Percentiles rank a stretch among this genome's conserved stretches.
These are phyloP conservation scores for Allophyes oxyacanthae DNA, from an alignment of 2,888 invertebrate species.

Conservation along the genomic window DNA sequence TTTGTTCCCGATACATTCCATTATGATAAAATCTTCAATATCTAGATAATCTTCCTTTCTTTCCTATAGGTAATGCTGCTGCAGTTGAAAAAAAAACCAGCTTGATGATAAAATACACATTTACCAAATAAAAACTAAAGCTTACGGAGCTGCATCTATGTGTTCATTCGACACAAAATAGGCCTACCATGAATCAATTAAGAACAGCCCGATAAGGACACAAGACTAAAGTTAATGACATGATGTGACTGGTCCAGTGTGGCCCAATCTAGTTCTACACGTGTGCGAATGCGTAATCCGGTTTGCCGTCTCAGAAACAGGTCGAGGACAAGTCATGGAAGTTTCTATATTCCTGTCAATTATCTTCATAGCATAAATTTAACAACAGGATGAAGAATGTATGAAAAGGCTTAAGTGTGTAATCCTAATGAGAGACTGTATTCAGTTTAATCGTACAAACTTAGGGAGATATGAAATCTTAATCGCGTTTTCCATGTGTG, in stretches of 20 bases:
- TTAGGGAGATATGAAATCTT: too few relatives aligned
- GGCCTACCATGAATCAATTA: slow-evolving; percentile 46
- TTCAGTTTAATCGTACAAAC: too few relatives aligned
- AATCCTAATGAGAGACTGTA: too few relatives aligned
- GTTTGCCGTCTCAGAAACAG: slow-evolving; percentile 66
- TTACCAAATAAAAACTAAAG: background rate
- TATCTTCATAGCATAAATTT: background rate
- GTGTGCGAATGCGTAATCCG: slow-evolving; percentile 64
- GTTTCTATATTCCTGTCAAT: slow-evolving; percentile 23
- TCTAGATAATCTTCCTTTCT: too few relatives aligned
- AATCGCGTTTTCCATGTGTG: too few relatives aligned
- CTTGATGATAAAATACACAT: background rate
- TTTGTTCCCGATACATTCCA: too few relatives aligned
- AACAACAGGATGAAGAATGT: background rate
- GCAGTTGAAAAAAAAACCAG: too few relatives aligned
- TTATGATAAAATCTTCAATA: too few relatives aligned
- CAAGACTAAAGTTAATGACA: slow-evolving; percentile 39
- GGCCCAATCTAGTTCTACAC: slow-evolving; percentile 62
- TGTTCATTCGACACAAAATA: slow-evolving; percentile 9
- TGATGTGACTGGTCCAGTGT: slow-evolving; percentile 52
- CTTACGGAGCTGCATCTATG: background rate
- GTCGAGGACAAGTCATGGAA: slow-evolving; percentile 64
- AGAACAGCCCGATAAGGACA: slow-evolving; percentile 38
- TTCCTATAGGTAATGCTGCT: too few relatives aligned
- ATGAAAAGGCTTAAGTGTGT: too few relatives aligned